Conservation (phyloP, 2,888 invertebrate genomes). For the Portevinia maculata region DNA sequence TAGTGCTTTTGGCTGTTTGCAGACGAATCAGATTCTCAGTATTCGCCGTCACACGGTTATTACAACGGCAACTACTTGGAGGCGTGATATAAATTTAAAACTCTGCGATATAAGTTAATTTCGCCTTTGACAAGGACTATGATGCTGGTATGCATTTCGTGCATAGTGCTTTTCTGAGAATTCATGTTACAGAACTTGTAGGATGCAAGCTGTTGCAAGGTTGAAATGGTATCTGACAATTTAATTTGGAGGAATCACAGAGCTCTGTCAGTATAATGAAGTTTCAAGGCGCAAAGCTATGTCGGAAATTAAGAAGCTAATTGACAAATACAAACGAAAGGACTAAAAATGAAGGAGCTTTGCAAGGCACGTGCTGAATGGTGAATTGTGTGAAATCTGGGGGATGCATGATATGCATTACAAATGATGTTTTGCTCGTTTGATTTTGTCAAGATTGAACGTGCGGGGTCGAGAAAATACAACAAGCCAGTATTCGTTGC, state of each 20-base stretch:
- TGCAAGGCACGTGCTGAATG: background rate
- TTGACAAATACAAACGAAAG: background rate
- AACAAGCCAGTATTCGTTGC: too few species aligned
- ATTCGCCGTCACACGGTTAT: background rate
- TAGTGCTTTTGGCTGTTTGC: constrained; percentile 25
- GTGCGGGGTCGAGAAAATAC: too few species aligned
- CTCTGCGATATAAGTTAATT: constrained; percentile 42
- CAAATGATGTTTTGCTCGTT: too few species aligned
- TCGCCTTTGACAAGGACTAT: constrained; percentile 39
- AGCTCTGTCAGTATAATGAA: background rate
- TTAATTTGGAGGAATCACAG: constrained; percentile 22
- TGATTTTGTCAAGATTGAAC: too few species aligned
- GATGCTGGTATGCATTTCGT: constrained; percentile 23
- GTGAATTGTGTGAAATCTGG: background rate
- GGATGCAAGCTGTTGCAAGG: constrained; percentile 25
- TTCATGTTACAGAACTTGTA: background rate
- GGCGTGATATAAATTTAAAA: constrained; percentile 49
- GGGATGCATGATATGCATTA: too few species aligned
- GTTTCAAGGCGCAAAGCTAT: background rate
- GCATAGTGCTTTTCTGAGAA: constrained; percentile 2
- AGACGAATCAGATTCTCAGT: constrained; percentile 28
- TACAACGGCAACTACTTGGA: background rate
- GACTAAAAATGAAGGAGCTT: background rate
- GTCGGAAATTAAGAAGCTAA: constrained; percentile 6
- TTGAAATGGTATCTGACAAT: constrained; percentile 7